Evolutionary conservation across 2,888 invertebrate species (phyloP).

Genomic region (Fragum whitleyi): DNA sequence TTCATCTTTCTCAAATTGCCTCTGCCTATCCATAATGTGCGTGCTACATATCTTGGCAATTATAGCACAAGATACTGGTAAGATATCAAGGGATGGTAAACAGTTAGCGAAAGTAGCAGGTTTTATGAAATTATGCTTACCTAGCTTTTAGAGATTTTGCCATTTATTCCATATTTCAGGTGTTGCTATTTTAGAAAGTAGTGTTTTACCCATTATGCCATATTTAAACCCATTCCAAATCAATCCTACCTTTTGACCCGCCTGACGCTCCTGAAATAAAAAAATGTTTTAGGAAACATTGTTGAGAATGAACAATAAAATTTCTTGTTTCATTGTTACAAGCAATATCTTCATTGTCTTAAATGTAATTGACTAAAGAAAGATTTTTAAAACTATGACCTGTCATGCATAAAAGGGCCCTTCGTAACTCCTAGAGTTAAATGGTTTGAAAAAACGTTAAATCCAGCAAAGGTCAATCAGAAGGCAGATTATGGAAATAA

Average conservation of each 20-base stretch:
- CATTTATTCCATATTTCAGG: not conserved
- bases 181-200: not conserved
- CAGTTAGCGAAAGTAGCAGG: not conserved
- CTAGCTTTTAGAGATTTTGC: not conserved
- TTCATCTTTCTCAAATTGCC: too few species aligned
- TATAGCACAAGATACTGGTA: not conserved
- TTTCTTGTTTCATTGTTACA: too few species aligned
- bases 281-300: not conserved
- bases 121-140: not conserved
- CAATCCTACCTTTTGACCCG: too few species aligned
- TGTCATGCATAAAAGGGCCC: too few species aligned
- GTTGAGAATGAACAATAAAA: not conserved
- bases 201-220: not conserved
- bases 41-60: not conserved
- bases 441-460: too few species aligned
- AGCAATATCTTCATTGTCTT: not conserved
- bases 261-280: too few species aligned
- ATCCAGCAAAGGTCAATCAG: too few species aligned
- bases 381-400: not conserved
- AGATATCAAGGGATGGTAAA: not conserved
- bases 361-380: too few species aligned
- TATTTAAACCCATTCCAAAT: too few species aligned
- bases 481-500: too few species aligned
- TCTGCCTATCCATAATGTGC: not conserved
- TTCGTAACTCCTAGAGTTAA: too few species aligned